phyloP scores from a whole-genome alignment of 2,797 vertebrate genomes.

The Fundulus diaphanus region DNA sequence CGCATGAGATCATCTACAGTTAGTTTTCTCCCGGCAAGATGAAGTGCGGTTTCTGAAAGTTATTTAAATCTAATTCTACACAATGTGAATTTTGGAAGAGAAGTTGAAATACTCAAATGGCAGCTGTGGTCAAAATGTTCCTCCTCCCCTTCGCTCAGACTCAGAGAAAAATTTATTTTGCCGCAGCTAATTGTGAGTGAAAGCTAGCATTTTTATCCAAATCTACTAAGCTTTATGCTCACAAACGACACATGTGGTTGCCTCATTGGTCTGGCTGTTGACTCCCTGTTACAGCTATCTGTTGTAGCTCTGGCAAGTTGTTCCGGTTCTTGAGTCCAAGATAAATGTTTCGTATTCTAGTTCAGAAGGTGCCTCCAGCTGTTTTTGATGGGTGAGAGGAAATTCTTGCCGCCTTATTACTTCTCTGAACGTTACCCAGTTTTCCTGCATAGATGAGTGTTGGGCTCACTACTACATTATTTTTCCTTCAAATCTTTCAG shows the following conservation, averaged over 20 bases:
- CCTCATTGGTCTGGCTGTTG: neutral
- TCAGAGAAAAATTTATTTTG: too few relatives aligned
- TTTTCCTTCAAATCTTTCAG: neutral
- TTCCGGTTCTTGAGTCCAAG: neutral
- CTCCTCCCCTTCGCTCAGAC: too few relatives aligned
- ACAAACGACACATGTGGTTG: neutral
- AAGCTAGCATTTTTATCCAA: neutral
- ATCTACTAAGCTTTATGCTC: neutral
- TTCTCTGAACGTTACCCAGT: neutral
- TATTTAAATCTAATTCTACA: too few relatives aligned
- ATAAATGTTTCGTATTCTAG: neutral
- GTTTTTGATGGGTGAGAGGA: neutral
- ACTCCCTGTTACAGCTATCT: neutral
- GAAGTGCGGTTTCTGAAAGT: too few relatives aligned
- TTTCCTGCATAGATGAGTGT: neutral
- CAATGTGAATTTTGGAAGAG: too few relatives aligned
- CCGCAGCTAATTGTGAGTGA: neutral
- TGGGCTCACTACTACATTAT: neutral
- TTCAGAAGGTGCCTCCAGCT: neutral
- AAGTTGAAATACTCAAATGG: too few relatives aligned
- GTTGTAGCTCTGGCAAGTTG: neutral
- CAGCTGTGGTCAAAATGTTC: too few relatives aligned
- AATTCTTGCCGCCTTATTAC: neutral
- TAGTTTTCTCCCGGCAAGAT: too few relatives aligned
- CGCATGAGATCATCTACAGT: too few relatives aligned